phyloP scores from a whole-genome alignment of 2,888 invertebrate species.

The Bombylius discolor region DNA sequence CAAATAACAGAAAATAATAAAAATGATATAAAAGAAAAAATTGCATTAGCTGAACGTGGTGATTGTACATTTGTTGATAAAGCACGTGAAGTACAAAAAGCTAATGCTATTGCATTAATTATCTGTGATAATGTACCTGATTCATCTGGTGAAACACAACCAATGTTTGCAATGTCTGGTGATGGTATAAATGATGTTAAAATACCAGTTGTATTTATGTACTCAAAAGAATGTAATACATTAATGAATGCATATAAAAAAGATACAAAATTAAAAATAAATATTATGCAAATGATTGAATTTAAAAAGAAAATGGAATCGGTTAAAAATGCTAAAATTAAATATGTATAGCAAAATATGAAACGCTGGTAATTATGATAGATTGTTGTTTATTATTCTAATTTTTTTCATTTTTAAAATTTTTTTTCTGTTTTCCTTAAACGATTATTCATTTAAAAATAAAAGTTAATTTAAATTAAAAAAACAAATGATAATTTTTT shows the following conservation, averaged over 20 bases:
- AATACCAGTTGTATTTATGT: slow-evolving; percentile 87
- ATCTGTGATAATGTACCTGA: slow-evolving; percentile 71
- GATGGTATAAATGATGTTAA: slow-evolving; percentile 76
- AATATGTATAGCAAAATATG: slow-evolving; percentile 1
- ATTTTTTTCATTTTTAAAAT: too few relatives aligned
- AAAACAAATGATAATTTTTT: too few relatives aligned
- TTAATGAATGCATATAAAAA: slow-evolving; percentile 47
- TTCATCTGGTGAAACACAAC: slow-evolving; percentile 59
- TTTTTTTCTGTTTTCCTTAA: too few relatives aligned
- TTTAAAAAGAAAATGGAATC: slow-evolving; percentile 23
- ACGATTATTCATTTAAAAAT: too few relatives aligned
- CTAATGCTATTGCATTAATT: slow-evolving; percentile 74
- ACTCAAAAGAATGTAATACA: slow-evolving; percentile 58
- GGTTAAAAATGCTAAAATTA: background rate
- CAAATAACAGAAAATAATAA: slow-evolving; percentile 42
- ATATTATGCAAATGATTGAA: slow-evolving; percentile 36
- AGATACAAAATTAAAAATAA: slow-evolving; percentile 41
- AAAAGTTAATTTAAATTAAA: too few relatives aligned
- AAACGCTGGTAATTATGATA: too few relatives aligned
- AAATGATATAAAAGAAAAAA: slow-evolving; percentile 50
- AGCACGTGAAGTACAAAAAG: slow-evolving; percentile 66
- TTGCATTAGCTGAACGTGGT: slow-evolving; percentile 79
- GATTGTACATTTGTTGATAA: slow-evolving; percentile 95
- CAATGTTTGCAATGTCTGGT: slow-evolving; percentile 93
- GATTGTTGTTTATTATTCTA: too few relatives aligned